Conservation (phyloP, 2,888 invertebrate species). For the Sarcophaga caerulescens region DNA sequence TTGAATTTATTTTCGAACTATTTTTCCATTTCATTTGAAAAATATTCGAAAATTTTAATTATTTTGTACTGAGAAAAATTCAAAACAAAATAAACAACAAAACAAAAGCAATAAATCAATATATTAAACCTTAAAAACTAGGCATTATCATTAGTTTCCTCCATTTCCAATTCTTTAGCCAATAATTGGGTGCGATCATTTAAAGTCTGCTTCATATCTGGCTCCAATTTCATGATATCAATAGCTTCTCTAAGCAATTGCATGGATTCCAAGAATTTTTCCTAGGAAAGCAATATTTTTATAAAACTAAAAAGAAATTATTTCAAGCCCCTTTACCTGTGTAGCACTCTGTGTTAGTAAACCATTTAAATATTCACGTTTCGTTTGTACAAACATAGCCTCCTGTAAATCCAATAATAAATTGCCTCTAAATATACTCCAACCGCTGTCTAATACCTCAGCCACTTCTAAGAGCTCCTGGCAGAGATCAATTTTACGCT, state of each 20-base stretch:
- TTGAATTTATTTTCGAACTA: background rate
- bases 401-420: conserved; percentile 86
- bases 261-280: conserved; percentile 83
- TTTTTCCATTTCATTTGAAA: background rate
- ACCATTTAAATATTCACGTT: conserved; percentile 82
- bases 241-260: conserved; percentile 84
- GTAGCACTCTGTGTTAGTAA: conserved; percentile 83
- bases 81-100: conserved; percentile 3
- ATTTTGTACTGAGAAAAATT: background rate
- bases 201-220: conserved; percentile 83
- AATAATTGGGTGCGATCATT: conserved; percentile 82
- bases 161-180: conserved; percentile 75
- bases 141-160: conserved; percentile 43
- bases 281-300: conserved; percentile 78
- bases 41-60: background rate
- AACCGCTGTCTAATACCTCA: conserved; percentile 85
- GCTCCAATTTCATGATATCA: conserved; percentile 84
- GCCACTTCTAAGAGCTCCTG: conserved; percentile 86
- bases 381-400: conserved; percentile 84
- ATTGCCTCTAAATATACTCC: conserved; percentile 85
- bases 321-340: conserved; percentile 81
- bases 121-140: background rate
- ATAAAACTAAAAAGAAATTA: background rate
- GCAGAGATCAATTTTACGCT: conserved; percentile 85
- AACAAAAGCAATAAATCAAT: background rate